A percentile compares a stretch with the other conserved stretches of the same genome.
Conservation (phyloP, 2,113 vertebrate genomes). For the Platysteira castanea region DNA sequence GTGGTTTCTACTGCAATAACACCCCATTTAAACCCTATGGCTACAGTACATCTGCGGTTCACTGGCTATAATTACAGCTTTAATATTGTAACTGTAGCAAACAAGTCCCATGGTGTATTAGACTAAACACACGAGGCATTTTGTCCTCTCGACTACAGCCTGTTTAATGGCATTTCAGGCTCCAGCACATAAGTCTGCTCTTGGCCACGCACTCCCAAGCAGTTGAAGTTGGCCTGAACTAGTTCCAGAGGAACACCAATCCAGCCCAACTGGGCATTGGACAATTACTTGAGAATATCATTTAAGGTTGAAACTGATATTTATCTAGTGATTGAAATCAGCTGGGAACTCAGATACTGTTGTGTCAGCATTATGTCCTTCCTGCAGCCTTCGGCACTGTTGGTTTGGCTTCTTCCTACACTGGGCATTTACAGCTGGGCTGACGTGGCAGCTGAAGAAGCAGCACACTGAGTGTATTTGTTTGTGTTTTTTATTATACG, state of each 20-base stretch:
- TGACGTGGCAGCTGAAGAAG: slow-evolving; percentile 63
- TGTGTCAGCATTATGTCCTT: slow-evolving; percentile 72
- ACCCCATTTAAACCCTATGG: slow-evolving; percentile 58
- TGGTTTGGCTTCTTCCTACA: slow-evolving; percentile 58
- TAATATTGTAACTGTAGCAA: slow-evolving; percentile 71
- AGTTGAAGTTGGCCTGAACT: slow-evolving; percentile 64
- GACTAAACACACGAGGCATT: slow-evolving; percentile 56
- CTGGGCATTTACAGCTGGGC: slow-evolving; percentile 49
- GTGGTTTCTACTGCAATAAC: slow-evolving; percentile 65
- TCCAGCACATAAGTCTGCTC: slow-evolving; percentile 72
- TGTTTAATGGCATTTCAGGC: slow-evolving; percentile 69
- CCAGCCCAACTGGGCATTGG: slow-evolving; percentile 72
- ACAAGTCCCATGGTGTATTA: slow-evolving; percentile 59
- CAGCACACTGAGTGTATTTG: not conserved
- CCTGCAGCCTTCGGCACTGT: slow-evolving; percentile 52
- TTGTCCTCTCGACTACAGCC: slow-evolving; percentile 62
- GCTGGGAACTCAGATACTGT: slow-evolving; percentile 66
- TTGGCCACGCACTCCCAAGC: slow-evolving; percentile 54
- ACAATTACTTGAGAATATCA: slow-evolving; percentile 69
- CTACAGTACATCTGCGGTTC: slow-evolving; percentile 68
- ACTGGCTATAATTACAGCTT: slow-evolving; percentile 73
- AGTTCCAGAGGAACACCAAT: slow-evolving; percentile 68
- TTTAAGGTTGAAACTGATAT: slow-evolving; percentile 71
- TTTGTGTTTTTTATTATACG: slow-evolving; percentile 37
- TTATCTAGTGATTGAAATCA: slow-evolving; percentile 81